Evolutionary conservation across 2,113 vertebrate species (phyloP).

Genomic region (Gallinago jamesoni): DNA sequence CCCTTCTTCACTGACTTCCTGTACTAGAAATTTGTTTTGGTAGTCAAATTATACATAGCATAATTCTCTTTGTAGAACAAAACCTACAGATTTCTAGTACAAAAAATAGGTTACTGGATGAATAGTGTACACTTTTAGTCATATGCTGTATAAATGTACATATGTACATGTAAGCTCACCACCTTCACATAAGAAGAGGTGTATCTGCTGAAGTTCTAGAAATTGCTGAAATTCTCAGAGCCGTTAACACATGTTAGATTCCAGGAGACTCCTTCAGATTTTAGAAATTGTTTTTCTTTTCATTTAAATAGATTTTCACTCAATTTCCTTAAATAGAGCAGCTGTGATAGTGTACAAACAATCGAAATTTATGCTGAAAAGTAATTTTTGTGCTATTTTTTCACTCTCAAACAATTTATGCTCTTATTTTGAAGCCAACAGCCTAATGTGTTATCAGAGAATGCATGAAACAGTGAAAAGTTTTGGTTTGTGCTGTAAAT

Average conservation of each 20-base stretch:
- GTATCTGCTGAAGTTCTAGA: not conserved
- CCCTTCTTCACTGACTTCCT: not conserved
- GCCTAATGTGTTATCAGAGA: not conserved
- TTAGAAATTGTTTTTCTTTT: not conserved
- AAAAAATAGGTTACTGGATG: not conserved
- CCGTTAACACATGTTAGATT: not conserved
- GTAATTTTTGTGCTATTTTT: not conserved
- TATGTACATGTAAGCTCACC: not conserved
- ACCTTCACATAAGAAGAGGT: not conserved
- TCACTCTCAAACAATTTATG: not conserved
- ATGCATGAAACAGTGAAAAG: not conserved
- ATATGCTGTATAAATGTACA: not conserved
- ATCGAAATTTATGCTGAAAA: not conserved
- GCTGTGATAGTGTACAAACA: slow-evolving; percentile 23
- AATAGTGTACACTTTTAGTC: not conserved
- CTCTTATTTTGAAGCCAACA: not conserved
- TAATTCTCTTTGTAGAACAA: not conserved
- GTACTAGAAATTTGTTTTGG: not conserved
- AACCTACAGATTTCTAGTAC: not conserved
- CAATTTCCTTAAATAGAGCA: not conserved
- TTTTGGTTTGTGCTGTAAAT: not conserved
- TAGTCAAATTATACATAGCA: accelerated
- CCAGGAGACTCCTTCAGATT: not conserved
- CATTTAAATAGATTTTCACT: not conserved
- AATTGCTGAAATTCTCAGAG: not conserved